A percentile compares a stretch with the other conserved stretches of the same genome.
These are phyloP conservation scores for Plusia festucae DNA, from an alignment of 2,888 invertebrate genomes.

Conservation along the genomic window DNA sequence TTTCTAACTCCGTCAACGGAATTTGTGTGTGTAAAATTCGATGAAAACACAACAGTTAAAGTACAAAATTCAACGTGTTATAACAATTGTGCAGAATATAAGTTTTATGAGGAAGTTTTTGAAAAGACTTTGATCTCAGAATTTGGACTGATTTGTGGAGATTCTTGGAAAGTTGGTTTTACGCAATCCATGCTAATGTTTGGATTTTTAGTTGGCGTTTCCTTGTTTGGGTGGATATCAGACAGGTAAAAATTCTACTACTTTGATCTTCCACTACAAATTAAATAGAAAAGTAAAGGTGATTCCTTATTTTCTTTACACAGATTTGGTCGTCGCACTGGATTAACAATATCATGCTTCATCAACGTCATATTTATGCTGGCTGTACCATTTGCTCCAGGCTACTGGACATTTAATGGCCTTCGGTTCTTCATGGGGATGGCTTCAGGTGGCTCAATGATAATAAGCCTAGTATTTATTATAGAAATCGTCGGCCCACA, in stretches of 20 bases:
- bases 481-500: conserved; percentile 90
- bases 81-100: conserved; percentile 67
- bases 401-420: conserved; percentile 86
- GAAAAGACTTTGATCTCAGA: conserved; percentile 69
- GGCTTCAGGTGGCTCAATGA: conserved; percentile 93
- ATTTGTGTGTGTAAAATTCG: conserved; percentile 65
- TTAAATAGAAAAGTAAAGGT: no score
- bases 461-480: conserved; percentile 81
- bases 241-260: conserved; percentile 66
- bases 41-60: conserved; percentile 47
- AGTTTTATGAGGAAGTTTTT: conserved; percentile 65
- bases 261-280: no score
- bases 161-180: conserved; percentile 72
- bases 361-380: conserved; percentile 91
- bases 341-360: conserved; percentile 91
- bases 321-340: conserved; percentile 83
- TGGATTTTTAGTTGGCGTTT: conserved; percentile 69
- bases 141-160: conserved; percentile 71
- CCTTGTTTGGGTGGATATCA: conserved; percentile 76
- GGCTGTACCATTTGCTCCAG: conserved; percentile 91
- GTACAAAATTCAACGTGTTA: conserved; percentile 68
- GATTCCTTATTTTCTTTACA: conserved; percentile 30
- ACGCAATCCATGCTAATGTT: conserved; percentile 73
- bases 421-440: conserved; percentile 91
- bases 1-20: conserved; percentile 69